Conservation (phyloP, 2,797 vertebrate genomes). For the Spinibarbus caldwelli region DNA sequence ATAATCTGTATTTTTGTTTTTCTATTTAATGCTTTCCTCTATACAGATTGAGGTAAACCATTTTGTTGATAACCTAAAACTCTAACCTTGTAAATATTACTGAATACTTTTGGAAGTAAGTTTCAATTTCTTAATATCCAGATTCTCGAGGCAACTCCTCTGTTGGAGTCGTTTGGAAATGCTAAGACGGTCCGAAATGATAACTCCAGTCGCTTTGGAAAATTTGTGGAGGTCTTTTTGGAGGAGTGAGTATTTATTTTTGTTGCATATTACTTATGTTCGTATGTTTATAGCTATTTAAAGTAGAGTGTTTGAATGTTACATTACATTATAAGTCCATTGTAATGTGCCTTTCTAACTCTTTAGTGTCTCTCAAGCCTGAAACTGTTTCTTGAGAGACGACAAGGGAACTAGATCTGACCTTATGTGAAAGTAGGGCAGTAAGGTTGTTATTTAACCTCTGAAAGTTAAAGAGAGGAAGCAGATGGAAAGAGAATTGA, state of each 20-base stretch:
- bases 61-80: not conserved
- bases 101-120: not conserved
- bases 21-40: constrained; percentile 4
- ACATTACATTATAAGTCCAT: not conserved
- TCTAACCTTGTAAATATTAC: not conserved
- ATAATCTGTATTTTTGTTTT: constrained; percentile 14
- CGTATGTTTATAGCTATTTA: not conserved
- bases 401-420: constrained; percentile 32
- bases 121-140: constrained; percentile 62
- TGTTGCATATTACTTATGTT: not conserved
- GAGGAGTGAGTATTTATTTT: constrained; percentile 85
- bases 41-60: constrained; percentile 57
- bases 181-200: constrained; percentile 98
- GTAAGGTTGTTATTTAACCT: constrained; percentile 25
- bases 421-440: constrained; percentile 50
- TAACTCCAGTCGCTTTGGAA: constrained; percentile 98
- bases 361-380: not conserved
- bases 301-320: not conserved
- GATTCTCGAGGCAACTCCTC: constrained; percentile 94
- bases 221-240: constrained; percentile 94
- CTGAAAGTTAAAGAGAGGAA: constrained; percentile 10
- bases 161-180: constrained; percentile 96
- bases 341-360: not conserved
- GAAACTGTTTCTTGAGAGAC: constrained; percentile 5
- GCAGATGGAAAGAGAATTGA: constrained; percentile 21